These are phyloP conservation scores for Lochmaea capreae DNA, from an alignment of 2,888 invertebrate genomes.

Conservation along the genomic window DNA sequence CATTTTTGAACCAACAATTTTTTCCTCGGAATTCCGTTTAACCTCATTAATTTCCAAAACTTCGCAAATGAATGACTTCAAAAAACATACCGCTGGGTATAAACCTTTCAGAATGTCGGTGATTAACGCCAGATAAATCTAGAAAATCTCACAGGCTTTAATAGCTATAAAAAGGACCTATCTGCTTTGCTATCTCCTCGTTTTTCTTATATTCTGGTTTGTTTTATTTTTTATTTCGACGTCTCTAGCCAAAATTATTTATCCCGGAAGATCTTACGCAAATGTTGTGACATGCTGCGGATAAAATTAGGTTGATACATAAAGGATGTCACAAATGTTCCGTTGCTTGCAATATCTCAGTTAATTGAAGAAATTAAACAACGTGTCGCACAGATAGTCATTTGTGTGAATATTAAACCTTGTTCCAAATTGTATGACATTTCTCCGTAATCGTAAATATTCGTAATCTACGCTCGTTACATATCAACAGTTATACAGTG, in stretches of 20 bases:
- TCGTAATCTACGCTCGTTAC: too few species aligned
- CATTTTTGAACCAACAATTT: background rate
- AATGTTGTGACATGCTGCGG: background rate
- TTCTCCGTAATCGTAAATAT: too few species aligned
- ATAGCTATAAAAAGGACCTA: conserved; percentile 4
- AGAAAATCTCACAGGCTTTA: background rate
- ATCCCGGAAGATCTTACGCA: background rate
- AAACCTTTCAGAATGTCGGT: conserved; percentile 16
- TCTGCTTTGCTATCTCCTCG: conserved; percentile 5
- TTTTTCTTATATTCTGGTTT: background rate
- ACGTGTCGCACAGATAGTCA: too few species aligned
- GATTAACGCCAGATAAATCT: conserved; percentile 21
- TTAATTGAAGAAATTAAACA: too few species aligned
- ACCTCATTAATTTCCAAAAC: conserved; percentile 14
- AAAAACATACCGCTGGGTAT: conserved; percentile 19
- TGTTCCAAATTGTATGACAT: too few species aligned
- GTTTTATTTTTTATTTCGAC: background rate
- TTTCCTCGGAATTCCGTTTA: background rate
- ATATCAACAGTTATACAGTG: too few species aligned
- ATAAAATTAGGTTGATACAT: too few species aligned
- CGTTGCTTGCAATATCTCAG: too few species aligned
- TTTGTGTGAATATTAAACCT: too few species aligned
- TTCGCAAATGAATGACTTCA: conserved; percentile 23
- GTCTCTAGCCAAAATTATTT: background rate
- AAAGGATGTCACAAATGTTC: too few species aligned